Evolutionary conservation across 2,797 vertebrate species (phyloP).

Genomic region (Phaenicophaeus curvirostris): DNA sequence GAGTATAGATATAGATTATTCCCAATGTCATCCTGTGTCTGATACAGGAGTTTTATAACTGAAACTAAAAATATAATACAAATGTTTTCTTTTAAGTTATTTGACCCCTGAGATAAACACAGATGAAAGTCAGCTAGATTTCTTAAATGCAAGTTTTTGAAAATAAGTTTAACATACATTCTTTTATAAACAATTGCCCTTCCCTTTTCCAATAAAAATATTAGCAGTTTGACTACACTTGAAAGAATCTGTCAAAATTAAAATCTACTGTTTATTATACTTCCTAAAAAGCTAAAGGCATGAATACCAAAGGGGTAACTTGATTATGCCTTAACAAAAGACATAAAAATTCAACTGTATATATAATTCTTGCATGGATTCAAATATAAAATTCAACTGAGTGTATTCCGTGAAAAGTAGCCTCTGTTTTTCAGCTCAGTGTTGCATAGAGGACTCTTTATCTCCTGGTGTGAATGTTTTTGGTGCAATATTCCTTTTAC

Average conservation of each 20-base stretch:
- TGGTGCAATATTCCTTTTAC: background rate
- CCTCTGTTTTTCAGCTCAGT: background rate
- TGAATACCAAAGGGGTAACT: background rate
- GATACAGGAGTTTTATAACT: background rate
- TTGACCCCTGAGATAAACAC: background rate
- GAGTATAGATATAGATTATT: background rate
- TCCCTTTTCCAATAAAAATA: background rate
- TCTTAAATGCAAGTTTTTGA: background rate
- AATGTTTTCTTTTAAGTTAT: background rate
- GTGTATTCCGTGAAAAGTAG: background rate
- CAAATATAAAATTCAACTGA: background rate
- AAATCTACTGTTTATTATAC: background rate
- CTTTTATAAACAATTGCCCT: background rate
- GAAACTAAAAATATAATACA: constrained; percentile 7
- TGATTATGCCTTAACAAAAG: background rate
- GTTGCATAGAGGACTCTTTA: background rate
- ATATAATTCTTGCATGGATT: background rate
- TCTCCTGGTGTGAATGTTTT: background rate
- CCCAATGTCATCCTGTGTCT: background rate
- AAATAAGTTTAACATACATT: background rate
- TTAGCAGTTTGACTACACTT: background rate
- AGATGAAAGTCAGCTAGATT: background rate
- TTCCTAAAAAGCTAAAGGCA: background rate
- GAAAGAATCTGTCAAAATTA: background rate
- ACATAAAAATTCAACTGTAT: background rate